Base-by-base conservation (phyloP, 2,797 vertebrate genomes). In the Dermochelys coriacea region DNA sequence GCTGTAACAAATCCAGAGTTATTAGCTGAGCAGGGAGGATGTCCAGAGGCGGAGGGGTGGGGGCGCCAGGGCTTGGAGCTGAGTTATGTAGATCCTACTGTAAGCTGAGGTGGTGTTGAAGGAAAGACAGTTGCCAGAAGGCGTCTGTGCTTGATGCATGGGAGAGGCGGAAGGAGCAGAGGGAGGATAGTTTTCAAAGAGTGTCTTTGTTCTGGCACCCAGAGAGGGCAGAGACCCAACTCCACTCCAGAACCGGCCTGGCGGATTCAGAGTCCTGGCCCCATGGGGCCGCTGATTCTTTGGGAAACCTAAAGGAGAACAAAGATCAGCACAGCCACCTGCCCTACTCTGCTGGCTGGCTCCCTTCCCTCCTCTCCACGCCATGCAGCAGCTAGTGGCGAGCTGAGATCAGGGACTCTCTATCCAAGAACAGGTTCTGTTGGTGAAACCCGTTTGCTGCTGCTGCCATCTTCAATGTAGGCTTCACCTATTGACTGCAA, bases 161-260 rank as follows among this genome's bases (percentile, higher is more conserved):
- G 78, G 12, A 23, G 61, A 16, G 4, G 68, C 5, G 0, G 21
- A 1, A 2, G 27, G 25, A 18, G 51, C n/a, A 2, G 1, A 41
- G 81, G 89, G 54, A 2, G 4, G 3, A 6, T 50, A 18, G 2
- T 0, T 0, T 84, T 49, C 85, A 29, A 49, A n/a, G 64, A 41
- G 64, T 37, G 5, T 21, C n/a, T 37, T 71, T 71, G n/a, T 71
- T 71, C 64, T 71, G 64, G 23, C 16, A 85, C 55, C 37, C 45
- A 4, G 15, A 54, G 8, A 8, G 29, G 5, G 1, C 47, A 78
- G 51, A 23, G 2, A 2, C 2, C 1, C 50, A 0, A 0, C 5
- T 8, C 16, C 74, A 14, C 64, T 23, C 64, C 9, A 23, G 10
- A n/a, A n/a, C 31, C 34, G 59, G 29, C 6, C 5, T 23, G 64